Evolutionary conservation across 2,797 vertebrate species (phyloP), one percentile per base, ranked within the genome.

Genomic region (Crenichthys baileyi): DNA sequence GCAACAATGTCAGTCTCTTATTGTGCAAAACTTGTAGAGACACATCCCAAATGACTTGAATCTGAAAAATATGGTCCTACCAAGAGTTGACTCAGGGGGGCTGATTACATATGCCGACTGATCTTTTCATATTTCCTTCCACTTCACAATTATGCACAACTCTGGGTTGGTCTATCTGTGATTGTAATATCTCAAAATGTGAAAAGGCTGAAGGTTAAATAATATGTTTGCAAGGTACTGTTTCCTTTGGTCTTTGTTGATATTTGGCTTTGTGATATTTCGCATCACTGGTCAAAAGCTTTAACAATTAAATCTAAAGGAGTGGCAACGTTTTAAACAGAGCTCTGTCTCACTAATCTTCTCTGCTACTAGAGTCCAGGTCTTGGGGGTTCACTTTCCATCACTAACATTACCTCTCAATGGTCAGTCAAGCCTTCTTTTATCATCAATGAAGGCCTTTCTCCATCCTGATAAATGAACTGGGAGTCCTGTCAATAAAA

Each of bases 381-480:
- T 41, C 70, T 48, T 16, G 4, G 13, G 39, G 65, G 20, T 44
- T n/a, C 15, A 68, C n/a, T 46, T 70, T 26, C 41, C 24, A 15
- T 13, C 39, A 67, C 22, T 41, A 24, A 20, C 22, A 61, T 51
- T 61, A 46, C 20, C 26, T 73, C 16, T 56, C 39, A 75, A 26
- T 65, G 50, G 51, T 58, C 39, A 48, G 13, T 6, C 3, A 7
- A 29, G 41, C 16, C 13, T 6, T 58, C 29, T 41, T 55, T 46
- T 73, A 48, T 31, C 16, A 36, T 46, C 56, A 18, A 44, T 70
- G n/a, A 77, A 41, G 39, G 60, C 24, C 7, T 39, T 29, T 67
- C 51, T 86, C 24, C 18, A 31, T 71, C 24, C 22, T 81, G 63
- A 76, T 82, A 1, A 55, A 80, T 63, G 29, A 29, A 36, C 39